phyloP scores from a whole-genome alignment of 2,113 vertebrate genomes.

The Neolamprologus sp. region DNA sequence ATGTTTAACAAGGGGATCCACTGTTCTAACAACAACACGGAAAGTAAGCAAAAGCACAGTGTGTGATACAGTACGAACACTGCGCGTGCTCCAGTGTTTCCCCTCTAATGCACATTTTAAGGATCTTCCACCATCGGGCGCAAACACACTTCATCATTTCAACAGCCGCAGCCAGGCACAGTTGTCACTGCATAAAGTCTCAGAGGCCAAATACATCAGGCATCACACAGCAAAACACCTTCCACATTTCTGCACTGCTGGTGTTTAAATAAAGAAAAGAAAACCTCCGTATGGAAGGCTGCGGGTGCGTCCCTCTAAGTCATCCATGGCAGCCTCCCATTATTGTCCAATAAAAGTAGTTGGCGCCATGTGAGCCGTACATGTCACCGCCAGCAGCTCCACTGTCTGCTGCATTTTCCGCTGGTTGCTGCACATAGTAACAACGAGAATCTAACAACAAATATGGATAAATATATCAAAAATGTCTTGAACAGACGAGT shows the following conservation, averaged over 20 bases:
- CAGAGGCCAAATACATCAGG: slow-evolving; percentile 7
- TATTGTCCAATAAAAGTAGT: slow-evolving; percentile 59
- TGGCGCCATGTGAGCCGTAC: slow-evolving; percentile 33
- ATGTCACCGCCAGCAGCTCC: slow-evolving; percentile 27
- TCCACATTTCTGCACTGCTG: not conserved
- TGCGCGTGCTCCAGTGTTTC: not conserved
- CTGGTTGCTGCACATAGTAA: not conserved
- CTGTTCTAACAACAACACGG: not conserved
- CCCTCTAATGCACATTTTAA: not conserved
- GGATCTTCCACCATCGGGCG: not conserved
- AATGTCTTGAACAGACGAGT: not conserved
- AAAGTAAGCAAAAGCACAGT: not conserved
- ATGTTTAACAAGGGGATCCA: not conserved
- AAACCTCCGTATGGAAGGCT: slow-evolving; percentile 4
- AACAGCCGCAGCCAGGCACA: not conserved
- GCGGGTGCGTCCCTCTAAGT: slow-evolving; percentile 37
- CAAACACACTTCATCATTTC: slow-evolving; percentile 5
- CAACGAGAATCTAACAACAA: not conserved
- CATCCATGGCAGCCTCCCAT: slow-evolving; percentile 46
- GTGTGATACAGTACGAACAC: not conserved
- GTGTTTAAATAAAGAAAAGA: not conserved
- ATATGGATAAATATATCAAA: not conserved
- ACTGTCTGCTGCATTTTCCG: slow-evolving; percentile 27
- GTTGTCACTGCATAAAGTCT: not conserved
- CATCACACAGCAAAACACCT: not conserved